Conservation (phyloP, 2,113 vertebrate genomes). For the Muntiacus muntjak region DNA sequence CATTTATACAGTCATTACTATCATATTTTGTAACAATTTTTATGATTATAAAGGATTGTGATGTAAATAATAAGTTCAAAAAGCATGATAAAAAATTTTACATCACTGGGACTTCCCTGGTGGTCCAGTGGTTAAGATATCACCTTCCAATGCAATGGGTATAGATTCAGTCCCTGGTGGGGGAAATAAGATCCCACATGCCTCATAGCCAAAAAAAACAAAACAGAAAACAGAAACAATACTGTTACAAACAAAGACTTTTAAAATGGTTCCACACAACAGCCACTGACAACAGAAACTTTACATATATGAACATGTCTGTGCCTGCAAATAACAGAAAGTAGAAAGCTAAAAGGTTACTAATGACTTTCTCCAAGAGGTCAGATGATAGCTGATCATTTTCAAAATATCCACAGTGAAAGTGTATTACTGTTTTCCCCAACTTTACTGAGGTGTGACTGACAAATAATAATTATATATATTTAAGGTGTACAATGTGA, state of each 20-base stretch:
- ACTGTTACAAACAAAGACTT: neutral
- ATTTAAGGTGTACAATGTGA: neutral
- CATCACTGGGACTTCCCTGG: neutral
- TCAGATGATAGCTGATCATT: neutral
- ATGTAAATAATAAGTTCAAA: neutral
- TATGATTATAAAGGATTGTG: neutral
- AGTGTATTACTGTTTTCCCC: neutral
- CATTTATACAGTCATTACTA: neutral
- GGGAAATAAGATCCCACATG: neutral
- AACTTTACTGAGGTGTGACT: neutral
- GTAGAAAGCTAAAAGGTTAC: neutral
- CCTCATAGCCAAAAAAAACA: neutral
- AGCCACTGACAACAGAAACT: neutral
- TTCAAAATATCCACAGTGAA: neutral
- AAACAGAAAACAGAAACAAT: neutral
- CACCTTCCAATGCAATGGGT: neutral
- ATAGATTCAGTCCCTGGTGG: neutral
- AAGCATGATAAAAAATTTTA: neutral
- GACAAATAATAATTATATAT: no score
- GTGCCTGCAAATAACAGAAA: neutral
- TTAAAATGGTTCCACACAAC: neutral
- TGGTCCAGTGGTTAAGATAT: neutral
- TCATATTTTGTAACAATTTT: neutral
- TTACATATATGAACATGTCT: neutral
- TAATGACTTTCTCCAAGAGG: neutral